Conservation (phyloP, 2,888 invertebrate genomes). For the Caenorhabditis sulstoni region DNA sequence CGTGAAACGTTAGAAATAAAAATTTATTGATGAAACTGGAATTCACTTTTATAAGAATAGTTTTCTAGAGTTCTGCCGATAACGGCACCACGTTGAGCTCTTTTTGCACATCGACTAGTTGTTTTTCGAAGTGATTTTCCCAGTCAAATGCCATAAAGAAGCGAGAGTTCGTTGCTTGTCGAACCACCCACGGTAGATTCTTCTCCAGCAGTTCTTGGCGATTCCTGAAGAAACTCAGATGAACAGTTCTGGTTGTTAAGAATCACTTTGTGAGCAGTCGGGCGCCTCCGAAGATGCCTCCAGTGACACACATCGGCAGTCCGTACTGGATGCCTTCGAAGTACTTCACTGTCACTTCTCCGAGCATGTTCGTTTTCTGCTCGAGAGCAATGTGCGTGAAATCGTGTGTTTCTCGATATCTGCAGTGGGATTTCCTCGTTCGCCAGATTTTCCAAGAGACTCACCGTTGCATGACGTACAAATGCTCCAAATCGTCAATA, state of each 20-base stretch:
- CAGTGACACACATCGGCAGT: slow-evolving; percentile 95
- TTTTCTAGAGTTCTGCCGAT: background rate
- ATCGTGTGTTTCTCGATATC: slow-evolving; percentile 96
- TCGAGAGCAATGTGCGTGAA: slow-evolving; percentile 91
- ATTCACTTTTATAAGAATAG: background rate
- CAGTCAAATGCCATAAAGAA: slow-evolving; percentile 76
- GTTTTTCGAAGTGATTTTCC: slow-evolving; percentile 75
- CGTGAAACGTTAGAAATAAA: no score
- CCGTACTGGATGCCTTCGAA: slow-evolving; percentile 95
- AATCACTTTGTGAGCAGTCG: slow-evolving; percentile 90
- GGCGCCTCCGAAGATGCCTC: slow-evolving; percentile 92
- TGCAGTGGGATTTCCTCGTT: no score
- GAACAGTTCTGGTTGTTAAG: no score
- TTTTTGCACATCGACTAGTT: slow-evolving; percentile 68
- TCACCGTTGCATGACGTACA: slow-evolving; percentile 97
- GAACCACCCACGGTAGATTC: slow-evolving; percentile 75
- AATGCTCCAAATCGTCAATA: slow-evolving; percentile 90
- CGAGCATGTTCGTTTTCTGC: slow-evolving; percentile 90
- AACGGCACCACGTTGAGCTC: slow-evolving; percentile 59
- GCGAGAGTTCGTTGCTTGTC: slow-evolving; percentile 72
- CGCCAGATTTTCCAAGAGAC: slow-evolving; percentile 80
- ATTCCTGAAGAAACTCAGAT: slow-evolving; percentile 64
- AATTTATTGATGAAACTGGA: background rate
- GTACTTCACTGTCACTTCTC: slow-evolving; percentile 96
- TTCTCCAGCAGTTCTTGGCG: slow-evolving; percentile 67